Evolutionary conservation across 2,888 invertebrate species (phyloP).

Genomic region (Troides aeacus): DNA sequence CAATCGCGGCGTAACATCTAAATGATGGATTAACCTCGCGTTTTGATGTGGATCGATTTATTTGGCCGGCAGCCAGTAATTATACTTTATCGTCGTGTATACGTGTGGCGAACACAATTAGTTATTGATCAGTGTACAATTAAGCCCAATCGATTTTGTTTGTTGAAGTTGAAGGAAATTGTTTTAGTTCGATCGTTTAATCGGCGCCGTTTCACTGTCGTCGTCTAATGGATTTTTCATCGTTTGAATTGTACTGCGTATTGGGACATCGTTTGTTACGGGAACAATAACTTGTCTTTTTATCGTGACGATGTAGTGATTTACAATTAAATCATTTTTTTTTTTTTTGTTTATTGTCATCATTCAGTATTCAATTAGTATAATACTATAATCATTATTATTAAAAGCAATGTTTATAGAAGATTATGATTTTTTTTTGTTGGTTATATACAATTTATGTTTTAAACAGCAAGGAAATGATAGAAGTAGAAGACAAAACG

Average conservation of each 20-base stretch:
- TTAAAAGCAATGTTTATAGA: not conserved
- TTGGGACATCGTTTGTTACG: constrained; percentile 58
- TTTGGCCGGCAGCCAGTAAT: constrained; percentile 79
- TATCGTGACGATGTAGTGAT: constrained; percentile 36
- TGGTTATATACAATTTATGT: too few relatives aligned
- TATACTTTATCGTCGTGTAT: constrained; percentile 75
- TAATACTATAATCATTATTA: not conserved
- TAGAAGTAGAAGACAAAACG: constrained; percentile 47
- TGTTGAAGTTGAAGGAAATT: constrained; percentile 79
- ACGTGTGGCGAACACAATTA: constrained; percentile 79
- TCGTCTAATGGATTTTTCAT: constrained; percentile 66
- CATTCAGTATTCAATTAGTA: not conserved
- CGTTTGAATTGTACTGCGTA: constrained; percentile 57
- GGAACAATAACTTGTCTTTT: constrained; percentile 51
- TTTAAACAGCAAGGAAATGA: not conserved
- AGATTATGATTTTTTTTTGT: too few relatives aligned
- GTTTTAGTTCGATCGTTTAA: constrained; percentile 75
- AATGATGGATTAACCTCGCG: constrained; percentile 79
- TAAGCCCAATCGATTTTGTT: constrained; percentile 79
- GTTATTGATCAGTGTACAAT: constrained; percentile 79
- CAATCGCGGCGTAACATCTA: constrained; percentile 76
- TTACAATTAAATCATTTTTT: constrained; percentile 4
- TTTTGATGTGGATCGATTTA: constrained; percentile 79
- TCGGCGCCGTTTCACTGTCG: constrained; percentile 61
- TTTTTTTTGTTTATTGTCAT: constrained; percentile 28